These are phyloP conservation scores for Aphaenogaster floridana DNA, from an alignment of 1,140 invertebrate genomes.

Conservation along the genomic window DNA sequence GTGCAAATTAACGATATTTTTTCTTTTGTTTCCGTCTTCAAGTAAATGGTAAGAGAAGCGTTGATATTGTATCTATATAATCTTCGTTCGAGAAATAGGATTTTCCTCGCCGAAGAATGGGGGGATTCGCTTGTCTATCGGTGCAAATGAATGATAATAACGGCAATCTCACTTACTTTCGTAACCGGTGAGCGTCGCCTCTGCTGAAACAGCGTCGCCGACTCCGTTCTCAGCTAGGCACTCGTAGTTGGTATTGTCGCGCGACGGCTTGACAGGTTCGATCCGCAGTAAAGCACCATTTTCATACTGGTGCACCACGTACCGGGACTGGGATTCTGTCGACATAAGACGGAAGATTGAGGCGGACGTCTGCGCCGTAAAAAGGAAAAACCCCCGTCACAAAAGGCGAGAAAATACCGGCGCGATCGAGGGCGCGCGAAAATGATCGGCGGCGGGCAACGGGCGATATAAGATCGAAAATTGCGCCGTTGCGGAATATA, in stretches of 20 bases:
- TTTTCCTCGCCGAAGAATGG: not conserved
- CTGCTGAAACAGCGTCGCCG: constrained; percentile 96
- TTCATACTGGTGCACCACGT: constrained; percentile 90
- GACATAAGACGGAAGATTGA: constrained; percentile 43
- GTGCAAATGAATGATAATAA: constrained; percentile 12
- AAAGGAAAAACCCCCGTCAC: constrained; percentile 6
- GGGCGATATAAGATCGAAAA: constrained; percentile 53
- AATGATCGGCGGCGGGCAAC: constrained; percentile 39
- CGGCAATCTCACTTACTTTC: constrained; percentile 91
- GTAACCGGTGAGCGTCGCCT: constrained; percentile 95
- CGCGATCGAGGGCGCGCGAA: constrained; percentile 11
- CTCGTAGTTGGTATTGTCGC: constrained; percentile 97
- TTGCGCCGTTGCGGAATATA: constrained; percentile 51
- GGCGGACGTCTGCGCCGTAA: not conserved
- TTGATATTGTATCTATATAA: not conserved
- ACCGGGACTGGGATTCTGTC: constrained; percentile 91
- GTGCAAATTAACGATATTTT: not conserved
- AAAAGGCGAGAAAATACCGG: constrained; percentile 28
- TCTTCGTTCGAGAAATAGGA: not conserved
- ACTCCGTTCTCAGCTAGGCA: constrained; percentile 99
- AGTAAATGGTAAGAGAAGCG: not conserved
- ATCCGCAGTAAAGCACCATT: constrained; percentile 95
- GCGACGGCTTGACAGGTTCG: constrained; percentile 93
- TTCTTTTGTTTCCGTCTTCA: not conserved
- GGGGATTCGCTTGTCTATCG: not conserved